Evolutionary conservation across 2,113 vertebrate genomes (phyloP).

Genomic region (Micronisus gabar): DNA sequence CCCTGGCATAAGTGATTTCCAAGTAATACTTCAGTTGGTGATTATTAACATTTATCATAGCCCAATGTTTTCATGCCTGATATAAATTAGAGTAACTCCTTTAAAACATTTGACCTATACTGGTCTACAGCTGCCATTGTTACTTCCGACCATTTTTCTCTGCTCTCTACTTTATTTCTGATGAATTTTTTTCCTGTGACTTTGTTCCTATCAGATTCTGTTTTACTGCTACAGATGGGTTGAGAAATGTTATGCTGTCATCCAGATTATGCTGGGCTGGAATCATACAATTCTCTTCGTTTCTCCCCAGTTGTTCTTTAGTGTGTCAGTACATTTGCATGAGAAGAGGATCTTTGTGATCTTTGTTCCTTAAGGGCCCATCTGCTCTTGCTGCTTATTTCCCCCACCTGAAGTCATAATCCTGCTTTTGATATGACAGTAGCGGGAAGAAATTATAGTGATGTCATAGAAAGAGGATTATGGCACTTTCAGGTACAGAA

Average conservation of each 20-base stretch:
- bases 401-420: constrained; percentile 64
- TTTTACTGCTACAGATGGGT: not conserved
- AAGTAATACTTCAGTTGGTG: not conserved
- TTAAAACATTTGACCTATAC: not conserved
- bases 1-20: not conserved
- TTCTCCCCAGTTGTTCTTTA: constrained; percentile 4
- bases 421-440: not conserved
- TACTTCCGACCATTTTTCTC: not conserved
- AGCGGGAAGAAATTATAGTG: not conserved
- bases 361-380: constrained; percentile 51
- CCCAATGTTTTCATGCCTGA: not conserved
- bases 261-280: not conserved
- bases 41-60: not conserved
- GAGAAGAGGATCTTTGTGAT: constrained; percentile 50
- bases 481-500: constrained; percentile 5
- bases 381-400: constrained; percentile 50
- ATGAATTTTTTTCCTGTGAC: not conserved
- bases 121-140: not conserved
- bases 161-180: not conserved
- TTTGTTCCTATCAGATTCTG: not conserved
- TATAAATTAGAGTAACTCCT: not conserved
- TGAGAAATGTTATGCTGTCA: not conserved
- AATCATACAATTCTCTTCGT: not conserved
- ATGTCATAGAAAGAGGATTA: constrained; percentile 13
- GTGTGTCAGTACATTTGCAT: constrained; percentile 29